phyloP scores from a whole-genome alignment of 1,140 invertebrate genomes.

The Vanessa atalanta region DNA sequence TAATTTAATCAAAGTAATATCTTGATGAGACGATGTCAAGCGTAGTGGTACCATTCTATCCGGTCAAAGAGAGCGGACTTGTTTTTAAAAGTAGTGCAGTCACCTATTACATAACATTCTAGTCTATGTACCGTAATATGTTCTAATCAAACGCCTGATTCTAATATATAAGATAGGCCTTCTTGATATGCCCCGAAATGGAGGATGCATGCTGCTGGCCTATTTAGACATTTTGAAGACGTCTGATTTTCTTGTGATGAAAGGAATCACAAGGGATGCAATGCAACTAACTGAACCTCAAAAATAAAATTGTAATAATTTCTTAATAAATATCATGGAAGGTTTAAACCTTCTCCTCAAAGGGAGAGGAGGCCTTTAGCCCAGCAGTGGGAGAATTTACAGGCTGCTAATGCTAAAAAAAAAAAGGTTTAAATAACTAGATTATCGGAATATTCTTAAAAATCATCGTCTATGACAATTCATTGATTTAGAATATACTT shows the following conservation, averaged over 20 bases:
- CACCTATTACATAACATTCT: slow-evolving; percentile 18
- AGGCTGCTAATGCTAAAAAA: too few relatives aligned
- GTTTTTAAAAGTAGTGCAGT: slow-evolving; percentile 12
- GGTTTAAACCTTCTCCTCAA: too few relatives aligned
- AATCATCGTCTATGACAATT: too few relatives aligned
- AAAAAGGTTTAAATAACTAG: too few relatives aligned
- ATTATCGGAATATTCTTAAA: too few relatives aligned
- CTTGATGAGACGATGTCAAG: neutral
- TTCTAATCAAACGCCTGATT: neutral
- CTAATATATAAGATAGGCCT: neutral
- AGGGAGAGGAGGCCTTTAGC: too few relatives aligned
- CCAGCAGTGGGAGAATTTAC: too few relatives aligned
- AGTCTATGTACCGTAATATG: slow-evolving; percentile 15
- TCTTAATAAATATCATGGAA: too few relatives aligned
- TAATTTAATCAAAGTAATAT: too few relatives aligned
- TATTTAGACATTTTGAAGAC: neutral
- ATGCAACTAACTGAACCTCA: neutral
- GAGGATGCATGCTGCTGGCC: neutral
- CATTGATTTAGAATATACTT: too few relatives aligned
- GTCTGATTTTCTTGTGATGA: neutral
- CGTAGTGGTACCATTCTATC: slow-evolving; percentile 5
- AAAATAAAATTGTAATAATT: too few relatives aligned
- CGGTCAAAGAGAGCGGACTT: neutral
- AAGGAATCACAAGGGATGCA: neutral
- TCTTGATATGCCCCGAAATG: neutral